phyloP scores from a whole-genome alignment of 2,113 vertebrate genomes.

The Lasiurus borealis region DNA sequence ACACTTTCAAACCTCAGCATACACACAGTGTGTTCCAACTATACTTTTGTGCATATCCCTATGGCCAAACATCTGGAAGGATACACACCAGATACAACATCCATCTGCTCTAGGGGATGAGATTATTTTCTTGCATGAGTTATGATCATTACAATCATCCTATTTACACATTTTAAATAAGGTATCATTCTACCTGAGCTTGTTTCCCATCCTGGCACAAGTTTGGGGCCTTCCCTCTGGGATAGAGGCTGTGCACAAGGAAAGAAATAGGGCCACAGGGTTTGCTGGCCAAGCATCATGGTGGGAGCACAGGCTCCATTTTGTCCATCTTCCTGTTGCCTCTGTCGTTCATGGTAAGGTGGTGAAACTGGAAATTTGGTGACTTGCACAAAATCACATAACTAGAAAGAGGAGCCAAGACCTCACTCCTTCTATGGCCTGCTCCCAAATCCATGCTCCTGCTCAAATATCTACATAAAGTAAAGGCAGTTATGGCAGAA shows the following conservation, averaged over 20 bases:
- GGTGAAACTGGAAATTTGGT: not conserved
- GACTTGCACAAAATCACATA: not conserved
- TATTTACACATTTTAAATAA: not conserved
- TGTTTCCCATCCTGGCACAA: not conserved
- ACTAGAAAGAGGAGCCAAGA: not conserved
- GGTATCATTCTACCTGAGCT: not conserved
- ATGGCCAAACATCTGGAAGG: not conserved
- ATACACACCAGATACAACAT: not conserved
- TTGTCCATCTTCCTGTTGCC: fast-evolving
- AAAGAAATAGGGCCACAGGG: fast-evolving
- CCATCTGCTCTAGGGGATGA: not conserved
- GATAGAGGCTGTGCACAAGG: not conserved
- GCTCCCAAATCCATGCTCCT: not conserved
- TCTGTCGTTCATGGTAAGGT: not conserved
- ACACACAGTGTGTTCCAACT: fast-evolving
- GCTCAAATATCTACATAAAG: not conserved
- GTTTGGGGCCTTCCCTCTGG: not conserved
- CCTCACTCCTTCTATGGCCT: not conserved
- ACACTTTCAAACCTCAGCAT: not conserved
- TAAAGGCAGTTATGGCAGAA: not conserved
- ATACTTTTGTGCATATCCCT: not conserved
- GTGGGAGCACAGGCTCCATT: not conserved
- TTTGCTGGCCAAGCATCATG: not conserved
- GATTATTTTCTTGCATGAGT: not conserved
- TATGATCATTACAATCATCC: not conserved